Percentiles rank a stretch among this genome's conserved stretches.
These are phyloP conservation scores for Squalus acanthias DNA, from an alignment of 2,797 vertebrate genomes.

Conservation along the genomic window DNA sequence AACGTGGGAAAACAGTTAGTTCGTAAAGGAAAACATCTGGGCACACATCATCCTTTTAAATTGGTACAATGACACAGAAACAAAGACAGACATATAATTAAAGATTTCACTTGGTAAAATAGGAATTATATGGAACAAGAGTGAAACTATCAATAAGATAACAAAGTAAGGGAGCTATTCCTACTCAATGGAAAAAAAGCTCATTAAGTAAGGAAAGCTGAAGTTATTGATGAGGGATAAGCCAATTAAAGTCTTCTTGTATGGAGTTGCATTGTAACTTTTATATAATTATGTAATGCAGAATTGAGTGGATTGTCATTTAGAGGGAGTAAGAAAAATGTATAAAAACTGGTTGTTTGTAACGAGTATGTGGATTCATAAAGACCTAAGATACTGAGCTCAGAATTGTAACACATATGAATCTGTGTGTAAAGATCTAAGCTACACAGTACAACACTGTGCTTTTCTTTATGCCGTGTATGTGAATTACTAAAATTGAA, in stretches of 20 bases:
- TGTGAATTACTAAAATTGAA: slow-evolving; percentile 8
- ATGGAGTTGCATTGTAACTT: neutral
- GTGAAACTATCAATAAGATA: neutral
- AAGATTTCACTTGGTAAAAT: neutral
- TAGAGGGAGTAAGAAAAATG: neutral
- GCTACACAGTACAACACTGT: neutral
- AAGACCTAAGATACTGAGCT: neutral
- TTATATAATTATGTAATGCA: neutral
- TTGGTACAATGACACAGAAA: neutral
- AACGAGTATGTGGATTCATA: neutral
- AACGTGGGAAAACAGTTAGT: neutral
- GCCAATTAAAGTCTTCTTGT: neutral
- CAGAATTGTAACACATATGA: neutral
- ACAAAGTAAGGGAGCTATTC: neutral
- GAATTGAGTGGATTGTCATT: neutral
- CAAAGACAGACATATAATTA: neutral
- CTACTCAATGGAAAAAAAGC: neutral
- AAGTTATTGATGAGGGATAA: neutral
- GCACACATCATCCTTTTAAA: neutral
- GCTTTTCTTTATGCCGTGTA: neutral
- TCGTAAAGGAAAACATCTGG: neutral
- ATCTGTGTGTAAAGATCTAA: neutral
- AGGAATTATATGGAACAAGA: neutral
- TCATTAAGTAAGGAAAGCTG: neutral
- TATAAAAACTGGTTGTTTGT: neutral